Evolutionary conservation across 1,140 invertebrate genomes (phyloP), one percentile per base, ranked within the genome.

Genomic region (Phthorimaea operculella): DNA sequence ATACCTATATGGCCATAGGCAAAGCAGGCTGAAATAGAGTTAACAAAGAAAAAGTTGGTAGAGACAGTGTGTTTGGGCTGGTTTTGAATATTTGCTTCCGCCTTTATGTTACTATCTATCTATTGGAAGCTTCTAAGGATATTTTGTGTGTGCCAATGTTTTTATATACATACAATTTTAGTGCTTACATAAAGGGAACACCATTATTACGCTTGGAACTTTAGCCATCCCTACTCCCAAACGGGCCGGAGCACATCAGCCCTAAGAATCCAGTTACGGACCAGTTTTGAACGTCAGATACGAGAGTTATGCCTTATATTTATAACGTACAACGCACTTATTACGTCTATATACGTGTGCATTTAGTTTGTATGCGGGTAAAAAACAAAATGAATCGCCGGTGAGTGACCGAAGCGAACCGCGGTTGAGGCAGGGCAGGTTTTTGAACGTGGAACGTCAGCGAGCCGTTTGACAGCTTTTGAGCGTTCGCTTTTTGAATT

Each of bases 341-440:
- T 71, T 72, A 75, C 71, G 68, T 70, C 62, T 69, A 53, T 68
- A 74, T 72, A 68, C 63, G 70, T 73, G 70, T 71, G 70, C 63
- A 72, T 78, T 76, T 74, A 77, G 72, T 76, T 76, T 72, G 78
- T 77, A 73, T 75, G 76, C 73, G 74, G 71, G 74, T 67, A 77
- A 80, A 83, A 75, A 79, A 79, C 75, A 55, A 76, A 80, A 76
- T 76, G 79, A 79, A 73, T 74, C 50, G 55, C 49, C 65, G 74
- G 76, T 81, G 70, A 81, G 74, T 60, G 76, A 72, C 73, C 78
- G 64, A 62, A 57, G 55, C 52, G 52, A 57, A 51, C 57, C 64
- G 68, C 72, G 70, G 72, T 80, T 80, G 76, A 70, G 79, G 72
- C 62, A 79, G 78, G 75, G 72, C 79, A 79, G 79, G 79, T 78